These are phyloP conservation scores for Drosophila chauvacae DNA, from an alignment of 1,140 invertebrate species.

Conservation along the genomic window DNA sequence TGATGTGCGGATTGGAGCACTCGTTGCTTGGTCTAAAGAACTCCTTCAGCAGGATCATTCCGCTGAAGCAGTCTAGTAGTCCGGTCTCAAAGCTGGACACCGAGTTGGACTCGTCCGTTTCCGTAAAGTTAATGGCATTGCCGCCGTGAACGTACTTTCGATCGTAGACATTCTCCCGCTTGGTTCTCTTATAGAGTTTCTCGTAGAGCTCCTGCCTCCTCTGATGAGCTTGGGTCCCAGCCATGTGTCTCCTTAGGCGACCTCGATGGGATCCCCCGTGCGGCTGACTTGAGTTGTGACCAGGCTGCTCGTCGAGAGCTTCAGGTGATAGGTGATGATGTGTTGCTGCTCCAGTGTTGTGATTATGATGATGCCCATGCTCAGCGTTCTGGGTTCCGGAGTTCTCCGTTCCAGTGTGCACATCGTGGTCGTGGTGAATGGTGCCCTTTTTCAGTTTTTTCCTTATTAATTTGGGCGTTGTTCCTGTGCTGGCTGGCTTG, in stretches of 20 bases:
- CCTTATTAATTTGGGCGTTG: conserved; percentile 17
- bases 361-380: conserved; percentile 1
- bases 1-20: conserved; percentile 88
- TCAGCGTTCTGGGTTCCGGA: conserved; percentile 19
- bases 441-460: conserved; percentile 80
- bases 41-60: conserved; percentile 89
- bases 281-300: neutral
- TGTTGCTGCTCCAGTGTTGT: neutral
- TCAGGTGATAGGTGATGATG: conserved; percentile 2
- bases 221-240: conserved; percentile 20
- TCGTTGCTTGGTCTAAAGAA: conserved; percentile 88
- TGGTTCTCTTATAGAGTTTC: conserved; percentile 84
- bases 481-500: neutral
- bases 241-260: conserved; percentile 21
- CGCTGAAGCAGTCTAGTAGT: conserved; percentile 90
- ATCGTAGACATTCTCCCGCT: conserved; percentile 88
- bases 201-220: conserved; percentile 66
- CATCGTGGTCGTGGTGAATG: conserved; percentile 9
- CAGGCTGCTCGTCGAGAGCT: neutral
- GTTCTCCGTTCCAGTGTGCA: neutral
- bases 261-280: neutral
- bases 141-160: conserved; percentile 90
- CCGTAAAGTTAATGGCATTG: conserved; percentile 87
- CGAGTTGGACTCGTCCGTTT: conserved; percentile 87
- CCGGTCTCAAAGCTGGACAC: conserved; percentile 91